These are phyloP conservation scores for Cyphomyrus discorhynchus DNA, from an alignment of 2,113 vertebrate genomes.

Conservation along the genomic window DNA sequence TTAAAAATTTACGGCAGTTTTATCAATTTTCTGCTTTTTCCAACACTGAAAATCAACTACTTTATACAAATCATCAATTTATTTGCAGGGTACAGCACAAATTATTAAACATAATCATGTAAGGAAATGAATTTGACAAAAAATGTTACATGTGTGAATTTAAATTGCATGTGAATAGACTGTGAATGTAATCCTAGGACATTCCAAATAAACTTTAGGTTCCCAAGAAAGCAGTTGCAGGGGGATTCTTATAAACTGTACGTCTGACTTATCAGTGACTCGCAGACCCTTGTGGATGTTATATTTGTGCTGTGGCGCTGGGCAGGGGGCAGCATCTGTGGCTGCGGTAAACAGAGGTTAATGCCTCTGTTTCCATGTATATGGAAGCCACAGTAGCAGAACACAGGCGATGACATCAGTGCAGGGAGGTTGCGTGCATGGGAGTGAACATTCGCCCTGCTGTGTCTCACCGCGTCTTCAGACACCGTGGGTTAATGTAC, in stretches of 20 bases:
- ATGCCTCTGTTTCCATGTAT: not conserved
- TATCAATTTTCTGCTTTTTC: not conserved
- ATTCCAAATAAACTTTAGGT: not conserved
- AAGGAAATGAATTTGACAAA: not conserved
- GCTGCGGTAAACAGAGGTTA: not conserved
- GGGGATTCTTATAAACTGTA: not conserved
- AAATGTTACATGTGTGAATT: not conserved
- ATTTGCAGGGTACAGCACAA: not conserved
- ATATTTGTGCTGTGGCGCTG: not conserved
- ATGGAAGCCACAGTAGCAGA: slow-evolving; percentile 1
- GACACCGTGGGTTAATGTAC: slow-evolving; percentile 18
- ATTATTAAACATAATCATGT: not conserved
- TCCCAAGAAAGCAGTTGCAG: not conserved
- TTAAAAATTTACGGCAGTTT: not conserved
- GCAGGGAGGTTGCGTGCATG: slow-evolving; percentile 53
- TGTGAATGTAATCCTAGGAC: not conserved
- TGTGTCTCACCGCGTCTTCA: not conserved
- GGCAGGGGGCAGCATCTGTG: not conserved
- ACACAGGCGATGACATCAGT: slow-evolving; percentile 41
- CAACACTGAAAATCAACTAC: not conserved
- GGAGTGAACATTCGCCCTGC: slow-evolving; percentile 34
- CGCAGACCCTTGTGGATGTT: not conserved
- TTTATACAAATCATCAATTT: not conserved
- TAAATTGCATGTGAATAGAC: not conserved
- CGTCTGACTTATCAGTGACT: not conserved